These are phyloP conservation scores for Hesperophylax magnus DNA, from an alignment of 1,140 invertebrate species.

Conservation along the genomic window DNA sequence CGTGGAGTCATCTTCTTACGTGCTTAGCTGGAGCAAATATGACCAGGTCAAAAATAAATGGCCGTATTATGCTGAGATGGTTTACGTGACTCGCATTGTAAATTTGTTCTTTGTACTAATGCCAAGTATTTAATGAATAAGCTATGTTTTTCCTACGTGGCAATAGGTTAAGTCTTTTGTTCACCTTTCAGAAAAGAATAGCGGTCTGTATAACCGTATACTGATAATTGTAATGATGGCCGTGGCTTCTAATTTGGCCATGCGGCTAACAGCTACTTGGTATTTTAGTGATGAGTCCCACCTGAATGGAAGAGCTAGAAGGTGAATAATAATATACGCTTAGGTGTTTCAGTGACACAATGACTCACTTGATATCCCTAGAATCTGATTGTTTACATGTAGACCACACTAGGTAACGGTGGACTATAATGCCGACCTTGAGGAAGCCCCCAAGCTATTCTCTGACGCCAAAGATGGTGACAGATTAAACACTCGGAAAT, in stretches of 20 bases:
- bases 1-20: not conserved
- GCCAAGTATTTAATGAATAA: constrained; percentile 1
- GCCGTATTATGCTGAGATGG: constrained; percentile 5
- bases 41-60: constrained; percentile 17
- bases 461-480: not conserved
- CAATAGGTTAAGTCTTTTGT: not conserved
- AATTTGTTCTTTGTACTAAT: not conserved
- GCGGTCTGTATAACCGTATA: not conserved
- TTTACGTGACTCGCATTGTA: constrained; percentile 7
- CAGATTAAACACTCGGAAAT: not conserved
- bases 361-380: constrained; percentile 10
- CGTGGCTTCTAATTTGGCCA: not conserved
- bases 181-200: no score
- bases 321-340: not conserved
- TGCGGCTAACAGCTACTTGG: not conserved
- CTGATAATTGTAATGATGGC: not conserved
- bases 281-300: no score
- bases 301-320: not conserved
- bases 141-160: not conserved
- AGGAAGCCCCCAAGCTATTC: not conserved
- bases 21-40: constrained; percentile 6
- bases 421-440: not conserved
- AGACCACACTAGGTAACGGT: not conserved
- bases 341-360: constrained; percentile 1
- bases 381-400: constrained; percentile 14